A percentile compares a stretch with the other conserved stretches of the same genome.
phyloP scores from a whole-genome alignment of 2,797 vertebrate species.

The Semotilus atromaculatus region DNA sequence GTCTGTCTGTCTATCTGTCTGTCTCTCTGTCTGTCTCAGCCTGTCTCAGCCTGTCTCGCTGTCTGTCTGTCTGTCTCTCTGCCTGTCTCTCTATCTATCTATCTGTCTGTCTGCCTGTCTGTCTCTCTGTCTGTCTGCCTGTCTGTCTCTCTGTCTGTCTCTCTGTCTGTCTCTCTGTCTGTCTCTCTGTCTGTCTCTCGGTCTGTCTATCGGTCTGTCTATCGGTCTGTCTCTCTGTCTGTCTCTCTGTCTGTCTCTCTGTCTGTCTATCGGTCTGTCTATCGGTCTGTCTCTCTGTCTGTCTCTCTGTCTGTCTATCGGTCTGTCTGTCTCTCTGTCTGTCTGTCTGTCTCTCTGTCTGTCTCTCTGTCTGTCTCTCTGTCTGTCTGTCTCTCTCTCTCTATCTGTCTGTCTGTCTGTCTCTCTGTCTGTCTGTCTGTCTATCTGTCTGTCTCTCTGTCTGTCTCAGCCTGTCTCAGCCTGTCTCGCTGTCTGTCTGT shows the following conservation, averaged over 20 bases:
- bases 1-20: slow-evolving; percentile 66
- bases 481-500: slow-evolving; percentile 5
- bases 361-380: no score
- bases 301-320: no score
- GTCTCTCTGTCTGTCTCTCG: slow-evolving; percentile 36
- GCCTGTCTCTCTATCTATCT: background rate
- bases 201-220: slow-evolving; percentile 56
- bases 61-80: slow-evolving; percentile 74
- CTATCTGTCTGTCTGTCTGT: no score
- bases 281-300: no score
- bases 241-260: slow-evolving; percentile 53
- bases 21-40: slow-evolving; percentile 50
- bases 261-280: slow-evolving; percentile 57
- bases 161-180: slow-evolving; percentile 65
- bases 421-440: no score
- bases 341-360: no score
- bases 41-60: slow-evolving; percentile 51
- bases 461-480: no score
- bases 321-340: no score
- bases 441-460: no score
- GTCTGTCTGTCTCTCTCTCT: no score
- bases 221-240: no score
- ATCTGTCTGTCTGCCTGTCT: slow-evolving; percentile 67
- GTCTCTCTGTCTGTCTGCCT: slow-evolving; percentile 10
- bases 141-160: background rate